Base-by-base conservation (phyloP, 2,888 invertebrate genomes). In the Meiosimyza decipiens region DNA sequence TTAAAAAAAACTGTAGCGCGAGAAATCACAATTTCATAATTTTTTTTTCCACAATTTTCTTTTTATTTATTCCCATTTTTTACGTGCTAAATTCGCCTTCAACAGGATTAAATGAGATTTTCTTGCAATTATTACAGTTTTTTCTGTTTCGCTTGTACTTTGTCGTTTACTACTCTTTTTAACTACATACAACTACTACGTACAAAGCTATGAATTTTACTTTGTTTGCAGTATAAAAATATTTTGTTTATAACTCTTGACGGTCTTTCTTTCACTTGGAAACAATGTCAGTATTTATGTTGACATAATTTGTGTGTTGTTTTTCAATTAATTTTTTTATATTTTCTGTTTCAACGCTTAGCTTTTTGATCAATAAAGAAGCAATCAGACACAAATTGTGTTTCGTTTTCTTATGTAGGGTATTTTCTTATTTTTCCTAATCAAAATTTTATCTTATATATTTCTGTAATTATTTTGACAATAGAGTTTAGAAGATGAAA, bases 51-150 rank as follows among this genome's bases (percentile, higher is more conserved):
- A 40, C 40, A 40, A 40, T 40, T 40, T 40, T 40, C 9, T 9
- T 40, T 40, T 9, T 40, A 40, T 40, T 40, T 40, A 40, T 40
- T 40, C 9, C 0, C 40, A 40, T 80, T 83, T 82, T 80, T 81
- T 82, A 78, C 84, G 85, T 83, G 83, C 79, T 82, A 78, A 81
- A 83, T 81, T 82, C 80, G 82, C 80, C 80, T 81, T 82, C 80
- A 76, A 63, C 74, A 75, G 82, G 84, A 85, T 85, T 85, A 84
- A 81, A 80, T 80, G 78, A 76, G 82, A 84, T 85, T 82, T 82
- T 80, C 81, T 80, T 79, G 80, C 83, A 82, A 83, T 85, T 83
- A 83, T 80, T 77, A 57, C 72, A 16, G 49, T 49, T 67, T 67
- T 40, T 55, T 67, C 18, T 67, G 22, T 22, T 51, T 52, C 9